These are phyloP conservation scores for Argyra leucocephala DNA, from an alignment of 2,888 invertebrate species.

Conservation along the genomic window DNA sequence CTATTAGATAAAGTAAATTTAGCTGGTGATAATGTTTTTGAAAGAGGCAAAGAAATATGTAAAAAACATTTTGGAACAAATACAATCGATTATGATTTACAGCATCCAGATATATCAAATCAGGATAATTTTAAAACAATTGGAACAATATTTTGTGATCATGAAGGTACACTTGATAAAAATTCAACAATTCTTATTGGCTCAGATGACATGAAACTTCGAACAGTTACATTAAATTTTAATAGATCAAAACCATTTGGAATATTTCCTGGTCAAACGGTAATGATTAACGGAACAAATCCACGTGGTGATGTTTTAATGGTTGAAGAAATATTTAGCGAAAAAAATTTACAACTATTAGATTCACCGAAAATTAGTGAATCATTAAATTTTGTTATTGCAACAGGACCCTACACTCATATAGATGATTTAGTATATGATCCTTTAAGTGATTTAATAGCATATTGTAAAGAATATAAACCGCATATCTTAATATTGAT, in stretches of 20 bases:
- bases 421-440: constrained; percentile 68
- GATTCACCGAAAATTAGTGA: constrained; percentile 45
- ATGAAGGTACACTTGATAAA: constrained; percentile 58
- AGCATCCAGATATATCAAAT: constrained; percentile 35
- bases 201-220: constrained; percentile 47
- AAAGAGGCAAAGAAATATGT: constrained; percentile 36
- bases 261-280: constrained; percentile 44
- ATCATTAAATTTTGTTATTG: constrained; percentile 59
- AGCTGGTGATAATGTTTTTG: constrained; percentile 36
- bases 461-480: constrained; percentile 54
- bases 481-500: constrained; percentile 74
- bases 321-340: constrained; percentile 55
- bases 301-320: constrained; percentile 58
- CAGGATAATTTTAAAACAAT: constrained; percentile 42
- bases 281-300: constrained; percentile 64
- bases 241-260: constrained; percentile 43
- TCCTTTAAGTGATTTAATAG: constrained; percentile 67
- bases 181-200: constrained; percentile 64
- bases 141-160: constrained; percentile 69
- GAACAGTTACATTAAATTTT: constrained; percentile 45
- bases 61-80: constrained; percentile 33
- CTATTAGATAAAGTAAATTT: constrained; percentile 35
- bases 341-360: constrained; percentile 45
- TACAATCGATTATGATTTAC: constrained; percentile 34
- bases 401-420: constrained; percentile 76